phyloP scores from a whole-genome alignment of 2,888 invertebrate species.

The Chouioia cunea region DNA sequence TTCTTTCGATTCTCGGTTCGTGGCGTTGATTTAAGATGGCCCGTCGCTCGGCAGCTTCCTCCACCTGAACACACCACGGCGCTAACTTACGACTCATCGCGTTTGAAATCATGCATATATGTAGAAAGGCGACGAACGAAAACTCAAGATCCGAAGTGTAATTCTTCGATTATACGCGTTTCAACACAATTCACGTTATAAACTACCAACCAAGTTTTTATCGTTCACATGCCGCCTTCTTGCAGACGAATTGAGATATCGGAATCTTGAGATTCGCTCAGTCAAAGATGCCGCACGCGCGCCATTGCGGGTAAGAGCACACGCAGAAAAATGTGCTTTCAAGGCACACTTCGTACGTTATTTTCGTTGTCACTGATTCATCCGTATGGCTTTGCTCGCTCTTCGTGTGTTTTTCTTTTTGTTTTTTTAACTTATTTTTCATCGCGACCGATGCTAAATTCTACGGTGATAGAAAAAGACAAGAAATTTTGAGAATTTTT shows the following conservation, averaged over 20 bases:
- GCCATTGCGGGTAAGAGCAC: conserved; percentile 35
- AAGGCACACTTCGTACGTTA: conserved; percentile 17
- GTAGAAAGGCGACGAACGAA: neutral
- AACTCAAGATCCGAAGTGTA: conserved; percentile 19
- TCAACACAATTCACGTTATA: conserved; percentile 11
- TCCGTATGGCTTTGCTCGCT: neutral
- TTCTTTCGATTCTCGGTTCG: too few species aligned
- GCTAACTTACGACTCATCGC: conserved; percentile 13
- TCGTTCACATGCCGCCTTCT: neutral
- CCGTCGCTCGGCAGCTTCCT: neutral
- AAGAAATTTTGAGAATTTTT: conserved; percentile 11
- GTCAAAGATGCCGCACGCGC: conserved; percentile 16
- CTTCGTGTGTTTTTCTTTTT: conserved; percentile 3
- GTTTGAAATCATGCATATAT: conserved; percentile 9
- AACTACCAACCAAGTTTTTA: neutral
- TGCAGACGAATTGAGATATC: too few species aligned
- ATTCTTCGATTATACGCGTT: conserved; percentile 24
- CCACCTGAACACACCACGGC: conserved; percentile 36
- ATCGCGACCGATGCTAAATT: neutral
- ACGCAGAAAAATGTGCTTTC: conserved; percentile 19
- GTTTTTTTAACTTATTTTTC: neutral
- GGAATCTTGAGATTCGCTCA: too few species aligned
- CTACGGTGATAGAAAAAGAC: conserved; percentile 5
- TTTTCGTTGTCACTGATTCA: conserved; percentile 36
- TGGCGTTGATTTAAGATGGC: too few species aligned